Percentiles rank a stretch among this genome's conserved stretches.
phyloP scores from a whole-genome alignment of 1,140 invertebrate species.

The Sitophilus oryzae region DNA sequence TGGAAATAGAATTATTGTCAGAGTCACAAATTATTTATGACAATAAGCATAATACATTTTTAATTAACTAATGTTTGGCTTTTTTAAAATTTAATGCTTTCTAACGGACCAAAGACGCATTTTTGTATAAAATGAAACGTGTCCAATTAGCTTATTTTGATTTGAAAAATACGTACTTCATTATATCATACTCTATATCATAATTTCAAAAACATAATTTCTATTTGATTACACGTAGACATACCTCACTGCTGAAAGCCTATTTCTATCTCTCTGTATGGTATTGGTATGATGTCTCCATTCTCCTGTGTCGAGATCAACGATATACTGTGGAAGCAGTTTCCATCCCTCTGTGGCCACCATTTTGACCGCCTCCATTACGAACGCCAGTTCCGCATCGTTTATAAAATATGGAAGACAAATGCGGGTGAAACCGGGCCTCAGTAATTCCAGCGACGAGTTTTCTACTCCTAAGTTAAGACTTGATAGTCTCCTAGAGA shows the following conservation, averaged over 20 bases:
- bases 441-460: slow-evolving; percentile 64
- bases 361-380: slow-evolving; percentile 80
- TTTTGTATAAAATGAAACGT: not conserved
- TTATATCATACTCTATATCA: too few relatives aligned
- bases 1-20: too few relatives aligned
- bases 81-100: too few relatives aligned
- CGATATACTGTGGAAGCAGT: slow-evolving; percentile 77
- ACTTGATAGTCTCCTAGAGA: slow-evolving; percentile 52
- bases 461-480: slow-evolving; percentile 57
- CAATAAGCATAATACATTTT: too few relatives aligned
- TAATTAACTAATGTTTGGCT: too few relatives aligned
- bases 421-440: slow-evolving; percentile 81
- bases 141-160: not conserved
- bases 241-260: slow-evolving; percentile 73
- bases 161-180: not conserved
- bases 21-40: too few relatives aligned
- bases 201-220: too few relatives aligned
- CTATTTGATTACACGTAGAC: too few relatives aligned
- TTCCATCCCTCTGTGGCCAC: slow-evolving; percentile 86
- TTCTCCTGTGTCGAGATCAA: slow-evolving; percentile 82
- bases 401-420: slow-evolving; percentile 82
- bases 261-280: slow-evolving; percentile 74
- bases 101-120: too few relatives aligned
- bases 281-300: slow-evolving; percentile 81
- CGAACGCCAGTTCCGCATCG: slow-evolving; percentile 72